These are phyloP conservation scores for Crenuchus spilurus DNA, from an alignment of 2,797 vertebrate genomes.

Conservation along the genomic window DNA sequence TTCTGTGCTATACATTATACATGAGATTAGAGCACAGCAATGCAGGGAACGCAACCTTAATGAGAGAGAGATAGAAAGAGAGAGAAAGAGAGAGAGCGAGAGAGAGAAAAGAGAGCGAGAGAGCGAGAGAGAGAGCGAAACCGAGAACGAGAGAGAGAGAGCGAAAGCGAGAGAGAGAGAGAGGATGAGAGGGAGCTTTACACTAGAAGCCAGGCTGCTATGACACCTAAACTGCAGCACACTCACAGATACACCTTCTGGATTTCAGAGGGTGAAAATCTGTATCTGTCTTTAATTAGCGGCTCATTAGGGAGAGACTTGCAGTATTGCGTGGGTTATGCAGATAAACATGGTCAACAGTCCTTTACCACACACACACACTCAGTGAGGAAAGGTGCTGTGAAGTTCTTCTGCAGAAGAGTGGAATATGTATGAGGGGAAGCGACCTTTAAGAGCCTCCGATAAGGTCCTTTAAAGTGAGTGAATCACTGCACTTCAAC, in stretches of 20 bases:
- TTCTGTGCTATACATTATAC: constrained; percentile 55
- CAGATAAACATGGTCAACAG: constrained; percentile 32
- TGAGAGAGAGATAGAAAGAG: constrained; percentile 39
- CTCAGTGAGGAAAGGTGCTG: neutral
- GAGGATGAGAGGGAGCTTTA: constrained; percentile 40
- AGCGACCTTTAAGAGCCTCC: constrained; percentile 37
- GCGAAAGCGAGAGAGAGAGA: constrained; percentile 48
- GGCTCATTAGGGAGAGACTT: constrained; percentile 36
- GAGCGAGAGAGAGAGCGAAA: constrained; percentile 23
- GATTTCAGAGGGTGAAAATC: constrained; percentile 24
- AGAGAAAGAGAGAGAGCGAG: neutral
- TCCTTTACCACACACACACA: constrained; percentile 1
- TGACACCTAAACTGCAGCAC: constrained; percentile 6
- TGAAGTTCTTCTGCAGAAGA: neutral
- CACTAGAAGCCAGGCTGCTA: constrained; percentile 13
- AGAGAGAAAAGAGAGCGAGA: constrained; percentile 43
- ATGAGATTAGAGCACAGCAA: constrained; percentile 47
- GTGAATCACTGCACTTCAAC: constrained; percentile 19
- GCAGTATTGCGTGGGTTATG: neutral
- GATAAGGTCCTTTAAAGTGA: neutral
- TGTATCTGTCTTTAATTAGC: constrained; percentile 42
- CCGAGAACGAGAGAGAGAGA: constrained; percentile 32
- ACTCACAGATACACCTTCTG: neutral
- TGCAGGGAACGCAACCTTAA: constrained; percentile 48
- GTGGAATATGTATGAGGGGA: constrained; percentile 34